phyloP scores from a whole-genome alignment of 1,140 invertebrate species.

The Drosophila triauraria region DNA sequence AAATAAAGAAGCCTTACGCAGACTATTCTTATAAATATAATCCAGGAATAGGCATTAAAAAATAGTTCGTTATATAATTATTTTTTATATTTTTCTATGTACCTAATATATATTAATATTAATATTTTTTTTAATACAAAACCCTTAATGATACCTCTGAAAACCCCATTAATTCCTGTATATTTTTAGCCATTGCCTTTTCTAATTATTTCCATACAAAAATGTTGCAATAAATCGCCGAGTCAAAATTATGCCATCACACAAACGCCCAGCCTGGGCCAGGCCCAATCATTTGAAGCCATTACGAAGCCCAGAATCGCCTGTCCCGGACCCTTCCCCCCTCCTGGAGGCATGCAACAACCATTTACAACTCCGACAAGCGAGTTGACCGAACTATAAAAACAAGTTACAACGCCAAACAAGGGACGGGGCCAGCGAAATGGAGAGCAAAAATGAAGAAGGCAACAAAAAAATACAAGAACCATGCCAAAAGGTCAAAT shows the following conservation, averaged over 20 bases:
- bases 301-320: slow-evolving; percentile 10
- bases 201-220: neutral
- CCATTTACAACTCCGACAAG: slow-evolving; percentile 36
- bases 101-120: neutral
- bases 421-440: slow-evolving; percentile 7
- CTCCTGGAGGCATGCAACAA: slow-evolving; percentile 22
- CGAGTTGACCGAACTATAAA: slow-evolving; percentile 32
- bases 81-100: neutral
- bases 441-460: slow-evolving; percentile 8
- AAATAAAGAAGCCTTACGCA: too few species aligned
- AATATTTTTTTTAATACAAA: neutral
- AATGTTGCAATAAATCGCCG: neutral
- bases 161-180: neutral
- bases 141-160: too few species aligned
- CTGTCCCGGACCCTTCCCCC: neutral
- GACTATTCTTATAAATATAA: too few species aligned
- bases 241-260: slow-evolving; percentile 24
- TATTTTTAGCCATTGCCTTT: neutral
- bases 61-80: neutral
- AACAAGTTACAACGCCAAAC: slow-evolving; percentile 43
- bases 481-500: slow-evolving; percentile 81
- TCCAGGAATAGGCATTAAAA: too few species aligned
- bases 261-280: neutral
- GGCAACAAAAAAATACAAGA: slow-evolving; percentile 30
- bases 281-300: slow-evolving; percentile 23